Evolutionary conservation across 2,113 vertebrate species (phyloP), one percentile per base, ranked within the genome.

Genomic region (Herpailurus yagouaroundi): DNA sequence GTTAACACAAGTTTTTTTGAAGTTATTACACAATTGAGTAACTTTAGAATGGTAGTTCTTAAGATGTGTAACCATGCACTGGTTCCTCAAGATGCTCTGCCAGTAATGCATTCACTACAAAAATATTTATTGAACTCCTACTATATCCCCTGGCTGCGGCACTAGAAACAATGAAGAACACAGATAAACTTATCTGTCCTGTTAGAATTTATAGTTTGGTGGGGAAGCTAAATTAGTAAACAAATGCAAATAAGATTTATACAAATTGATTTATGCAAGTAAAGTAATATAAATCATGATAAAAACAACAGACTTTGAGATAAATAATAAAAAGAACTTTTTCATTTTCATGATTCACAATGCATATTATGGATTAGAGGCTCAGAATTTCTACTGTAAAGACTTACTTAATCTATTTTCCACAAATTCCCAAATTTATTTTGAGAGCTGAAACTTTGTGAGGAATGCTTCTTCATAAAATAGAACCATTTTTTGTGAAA

Each of bases 1-100:
- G 14, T 91, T 90, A 97, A 90, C 74, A 88, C 41, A 84, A 7
- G 91, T 91, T 95, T 92, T 77, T 95, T 91, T 97, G 80, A 97
- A 76, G 66, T 85, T 93, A 52, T 83, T 97, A 52, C 38, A 71
- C 69, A 94, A 33, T 48, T 76, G 50, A 92, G 52, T 95, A 81
- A 81, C 63, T 95, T 89, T 55, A 96, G 38, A 89, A n/a, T n/a
- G 16, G 63, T 68, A 57, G 18, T 93, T 96, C n/a, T 69, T 66
- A 55, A 80, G 90, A 45, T 90, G 60, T 89, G 57, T 80, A 92
- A 81, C 87, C 6, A 63, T 92, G 64, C 7, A 57, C 36, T 63
- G 31, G 69, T 94, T 60, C 31, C 36, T 68, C 55, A 52, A 81
- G 21, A 81, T 76, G 36, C 19, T 57, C 23, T 38, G 64, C n/a